Evolutionary conservation across 1,140 invertebrate genomes (phyloP).

Genomic region (Bombus confusus): DNA sequence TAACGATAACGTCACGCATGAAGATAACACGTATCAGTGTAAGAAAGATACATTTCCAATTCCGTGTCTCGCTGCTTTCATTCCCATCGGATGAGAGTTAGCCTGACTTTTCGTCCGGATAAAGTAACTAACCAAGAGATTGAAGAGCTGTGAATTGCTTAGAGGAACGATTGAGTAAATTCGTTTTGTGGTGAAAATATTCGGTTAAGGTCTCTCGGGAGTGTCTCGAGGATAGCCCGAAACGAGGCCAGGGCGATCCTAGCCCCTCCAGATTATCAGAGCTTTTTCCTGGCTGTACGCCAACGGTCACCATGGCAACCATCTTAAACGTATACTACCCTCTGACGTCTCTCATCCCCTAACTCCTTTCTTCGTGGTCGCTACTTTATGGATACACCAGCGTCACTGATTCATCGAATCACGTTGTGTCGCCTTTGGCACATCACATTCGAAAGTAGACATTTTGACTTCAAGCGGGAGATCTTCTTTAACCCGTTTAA

Average conservation of each 20-base stretch:
- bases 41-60: not conserved
- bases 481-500: slow-evolving; percentile 32
- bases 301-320: slow-evolving; percentile 78
- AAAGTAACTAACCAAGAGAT: not conserved
- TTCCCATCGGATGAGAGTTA: not conserved
- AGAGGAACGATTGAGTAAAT: slow-evolving; percentile 33
- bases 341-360: slow-evolving; percentile 20
- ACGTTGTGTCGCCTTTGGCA: slow-evolving; percentile 40
- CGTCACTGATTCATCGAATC: slow-evolving; percentile 70
- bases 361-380: slow-evolving; percentile 36
- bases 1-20: not conserved
- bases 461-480: not conserved
- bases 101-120: not conserved
- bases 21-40: not conserved
- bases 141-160: slow-evolving; percentile 7
- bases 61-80: not conserved
- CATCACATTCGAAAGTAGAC: slow-evolving; percentile 4
- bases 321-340: slow-evolving; percentile 72
- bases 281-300: slow-evolving; percentile 74
- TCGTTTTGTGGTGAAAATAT: slow-evolving; percentile 61
- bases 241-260: slow-evolving; percentile 73
- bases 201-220: slow-evolving; percentile 66
- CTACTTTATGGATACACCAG: slow-evolving; percentile 65
- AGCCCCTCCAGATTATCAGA: slow-evolving; percentile 73
- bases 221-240: slow-evolving; percentile 66